Evolutionary conservation across 2,113 vertebrate species (phyloP).

Genomic region (Ochotona princeps): DNA sequence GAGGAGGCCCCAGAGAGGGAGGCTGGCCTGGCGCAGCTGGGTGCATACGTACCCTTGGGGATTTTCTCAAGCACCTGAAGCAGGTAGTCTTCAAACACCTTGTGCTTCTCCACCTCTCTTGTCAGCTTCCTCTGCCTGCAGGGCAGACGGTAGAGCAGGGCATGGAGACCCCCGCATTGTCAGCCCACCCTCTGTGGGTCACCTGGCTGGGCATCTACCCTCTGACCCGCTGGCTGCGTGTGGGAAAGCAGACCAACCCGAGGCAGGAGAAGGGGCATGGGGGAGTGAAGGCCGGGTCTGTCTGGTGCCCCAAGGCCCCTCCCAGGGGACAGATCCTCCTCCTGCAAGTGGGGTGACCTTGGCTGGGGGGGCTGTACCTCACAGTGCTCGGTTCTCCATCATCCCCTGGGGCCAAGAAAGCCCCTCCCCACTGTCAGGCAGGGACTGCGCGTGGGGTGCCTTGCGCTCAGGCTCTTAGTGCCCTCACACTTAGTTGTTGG

Average conservation of each 20-base stretch:
- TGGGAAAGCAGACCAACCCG: background rate
- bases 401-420: background rate
- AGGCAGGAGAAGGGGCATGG: background rate
- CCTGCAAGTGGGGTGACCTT: background rate
- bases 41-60: slow-evolving; percentile 82
- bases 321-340: too few relatives aligned
- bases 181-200: background rate
- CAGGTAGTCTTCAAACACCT: slow-evolving; percentile 87
- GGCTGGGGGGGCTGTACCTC: background rate
- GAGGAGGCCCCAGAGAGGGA: background rate
- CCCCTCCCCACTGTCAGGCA: background rate
- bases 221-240: background rate
- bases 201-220: rapidly evolving
- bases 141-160: background rate
- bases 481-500: rapidly evolving
- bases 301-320: background rate
- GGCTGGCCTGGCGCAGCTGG: background rate
- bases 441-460: rapidly evolving
- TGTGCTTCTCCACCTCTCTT: slow-evolving; percentile 82
- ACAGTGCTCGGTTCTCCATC: background rate
- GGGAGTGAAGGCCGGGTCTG: rapidly evolving
- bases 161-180: too few relatives aligned
- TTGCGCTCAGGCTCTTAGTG: background rate
- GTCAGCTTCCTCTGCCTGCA: slow-evolving; percentile 85
- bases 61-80: slow-evolving; percentile 85